Conservation (phyloP, 2,888 invertebrate species). For the Euclidia mi region DNA sequence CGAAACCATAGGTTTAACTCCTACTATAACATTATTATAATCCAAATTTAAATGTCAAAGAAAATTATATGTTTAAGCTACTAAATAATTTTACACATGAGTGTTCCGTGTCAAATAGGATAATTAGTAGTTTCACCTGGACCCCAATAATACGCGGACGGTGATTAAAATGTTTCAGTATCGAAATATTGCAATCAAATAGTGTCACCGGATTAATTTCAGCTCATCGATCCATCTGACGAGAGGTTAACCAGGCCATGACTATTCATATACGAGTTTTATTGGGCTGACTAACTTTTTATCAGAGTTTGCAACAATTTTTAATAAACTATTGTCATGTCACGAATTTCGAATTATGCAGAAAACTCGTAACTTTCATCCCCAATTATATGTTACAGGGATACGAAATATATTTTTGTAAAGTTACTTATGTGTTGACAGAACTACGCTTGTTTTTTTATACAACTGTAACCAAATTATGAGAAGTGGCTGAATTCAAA, state of each 20-base stretch:
- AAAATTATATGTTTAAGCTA: neutral
- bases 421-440: too few species aligned
- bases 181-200: slow-evolving; percentile 43
- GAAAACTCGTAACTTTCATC: neutral
- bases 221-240: slow-evolving; percentile 29
- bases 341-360: neutral
- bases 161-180: slow-evolving; percentile 38
- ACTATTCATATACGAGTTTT: slow-evolving; percentile 15
- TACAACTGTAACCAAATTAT: too few species aligned
- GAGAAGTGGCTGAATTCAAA: too few species aligned
- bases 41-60: too few species aligned
- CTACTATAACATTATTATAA: too few species aligned
- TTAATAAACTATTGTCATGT: too few species aligned
- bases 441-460: too few species aligned
- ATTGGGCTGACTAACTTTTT: too few species aligned
- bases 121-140: slow-evolving; percentile 44
- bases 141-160: slow-evolving; percentile 23
- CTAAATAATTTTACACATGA: neutral
- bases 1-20: too few species aligned
- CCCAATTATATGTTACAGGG: too few species aligned
- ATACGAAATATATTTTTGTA: too few species aligned
- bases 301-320: too few species aligned
- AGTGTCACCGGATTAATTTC: slow-evolving; percentile 42
- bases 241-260: slow-evolving; percentile 31
- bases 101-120: neutral